Evolutionary conservation across 1,140 invertebrate genomes (phyloP).

Genomic region (Calosoma granatense): DNA sequence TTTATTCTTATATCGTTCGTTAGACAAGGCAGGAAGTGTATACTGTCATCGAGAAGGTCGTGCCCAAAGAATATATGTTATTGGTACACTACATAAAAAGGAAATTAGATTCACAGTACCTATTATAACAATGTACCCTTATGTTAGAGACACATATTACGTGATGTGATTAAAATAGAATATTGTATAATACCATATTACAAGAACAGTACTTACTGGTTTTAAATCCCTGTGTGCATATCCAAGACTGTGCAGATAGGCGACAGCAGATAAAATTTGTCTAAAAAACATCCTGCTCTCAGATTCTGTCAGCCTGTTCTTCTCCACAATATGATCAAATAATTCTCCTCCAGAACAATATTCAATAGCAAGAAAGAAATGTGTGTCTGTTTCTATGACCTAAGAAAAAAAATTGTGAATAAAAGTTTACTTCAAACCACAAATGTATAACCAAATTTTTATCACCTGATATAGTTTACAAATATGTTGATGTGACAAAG

Average conservation of each 20-base stretch:
- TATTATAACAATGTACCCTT: no score
- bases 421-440: constrained; percentile 75
- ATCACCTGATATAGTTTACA: constrained; percentile 72
- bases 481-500: constrained; percentile 69
- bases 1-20: no score
- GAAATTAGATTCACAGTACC: no score
- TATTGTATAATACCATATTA: no score
- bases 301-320: constrained; percentile 58
- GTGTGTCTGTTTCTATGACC: constrained; percentile 70
- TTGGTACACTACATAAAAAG: no score
- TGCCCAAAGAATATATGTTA: no score
- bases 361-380: constrained; percentile 77
- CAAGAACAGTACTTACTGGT: constrained; percentile 77
- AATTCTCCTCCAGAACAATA: constrained; percentile 77
- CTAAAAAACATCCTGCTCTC: constrained; percentile 65
- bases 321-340: constrained; percentile 71
- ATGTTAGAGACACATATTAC: no score
- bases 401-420: constrained; percentile 62
- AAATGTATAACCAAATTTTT: constrained; percentile 20
- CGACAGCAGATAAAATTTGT: constrained; percentile 70
- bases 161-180: no score
- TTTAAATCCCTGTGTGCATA: constrained; percentile 85
- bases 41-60: no score
- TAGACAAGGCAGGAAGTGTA: no score
- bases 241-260: constrained; percentile 70